Percentiles rank a stretch among this genome's conserved stretches.
phyloP scores from a whole-genome alignment of 1,140 invertebrate species.

The Trachymyrmex cornetzi region DNA sequence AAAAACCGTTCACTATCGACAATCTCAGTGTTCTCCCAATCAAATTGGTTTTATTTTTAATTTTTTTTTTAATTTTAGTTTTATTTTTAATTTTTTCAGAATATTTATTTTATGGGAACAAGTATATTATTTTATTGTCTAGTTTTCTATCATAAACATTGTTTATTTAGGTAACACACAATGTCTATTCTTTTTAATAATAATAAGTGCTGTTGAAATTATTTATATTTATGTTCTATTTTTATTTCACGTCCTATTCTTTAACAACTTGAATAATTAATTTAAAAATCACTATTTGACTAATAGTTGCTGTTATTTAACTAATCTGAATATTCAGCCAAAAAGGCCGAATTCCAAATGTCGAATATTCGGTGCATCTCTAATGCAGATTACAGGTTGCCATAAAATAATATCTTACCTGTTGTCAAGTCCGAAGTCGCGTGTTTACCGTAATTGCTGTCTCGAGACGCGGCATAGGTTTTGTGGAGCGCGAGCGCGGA shows the following conservation, averaged over 20 bases:
- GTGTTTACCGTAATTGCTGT: too few relatives aligned
- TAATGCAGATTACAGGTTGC: too few relatives aligned
- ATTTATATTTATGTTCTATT: not conserved
- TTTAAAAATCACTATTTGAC: not conserved
- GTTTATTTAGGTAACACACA: not conserved
- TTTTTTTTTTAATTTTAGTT: slow-evolving; percentile 10
- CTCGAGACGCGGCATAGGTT: too few relatives aligned
- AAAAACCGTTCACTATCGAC: too few relatives aligned
- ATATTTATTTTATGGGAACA: not conserved
- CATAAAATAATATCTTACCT: too few relatives aligned
- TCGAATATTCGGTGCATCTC: too few relatives aligned
- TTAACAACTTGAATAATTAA: not conserved
- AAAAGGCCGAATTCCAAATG: too few relatives aligned
- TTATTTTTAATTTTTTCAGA: slow-evolving; percentile 9
- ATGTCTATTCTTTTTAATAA: not conserved
- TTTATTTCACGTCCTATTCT: not conserved
- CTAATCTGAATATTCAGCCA: too few relatives aligned
- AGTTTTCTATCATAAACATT: not conserved
- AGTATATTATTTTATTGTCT: slow-evolving; percentile 6
- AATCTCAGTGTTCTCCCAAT: too few relatives aligned
- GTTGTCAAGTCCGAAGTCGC: too few relatives aligned
- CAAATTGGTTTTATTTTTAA: not conserved
- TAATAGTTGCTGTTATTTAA: too few relatives aligned
- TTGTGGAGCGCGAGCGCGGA: too few relatives aligned
- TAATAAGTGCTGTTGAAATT: not conserved